Evolutionary conservation across 2,113 vertebrate species (phyloP).

Genomic region (Isurus oxyrinchus): DNA sequence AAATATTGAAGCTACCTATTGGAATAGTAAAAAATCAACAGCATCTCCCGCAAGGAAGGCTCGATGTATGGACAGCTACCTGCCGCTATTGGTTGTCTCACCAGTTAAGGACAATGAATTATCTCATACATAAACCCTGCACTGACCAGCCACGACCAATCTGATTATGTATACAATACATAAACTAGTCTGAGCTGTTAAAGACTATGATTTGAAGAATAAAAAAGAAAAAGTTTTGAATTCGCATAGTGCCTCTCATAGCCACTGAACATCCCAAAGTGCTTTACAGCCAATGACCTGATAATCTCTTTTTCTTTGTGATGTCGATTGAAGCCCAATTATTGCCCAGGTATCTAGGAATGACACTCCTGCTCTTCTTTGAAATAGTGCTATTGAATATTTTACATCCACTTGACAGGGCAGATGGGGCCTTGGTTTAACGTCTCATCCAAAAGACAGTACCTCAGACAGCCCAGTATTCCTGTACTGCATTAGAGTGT

Average conservation of each 20-base stretch:
- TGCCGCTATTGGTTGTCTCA: neutral
- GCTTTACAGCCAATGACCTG: too few species aligned
- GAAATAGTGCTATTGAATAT: neutral
- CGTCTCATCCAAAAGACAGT: neutral
- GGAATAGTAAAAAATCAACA: neutral
- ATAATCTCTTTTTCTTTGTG: neutral
- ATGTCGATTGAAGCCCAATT: neutral
- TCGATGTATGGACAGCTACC: too few species aligned
- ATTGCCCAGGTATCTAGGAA: neutral
- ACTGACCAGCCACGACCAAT: neutral
- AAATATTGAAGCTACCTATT: neutral
- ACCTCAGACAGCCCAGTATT: neutral
- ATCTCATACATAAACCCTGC: neutral
- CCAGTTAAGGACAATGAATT: neutral
- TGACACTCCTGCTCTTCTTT: neutral
- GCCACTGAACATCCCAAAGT: too few species aligned
- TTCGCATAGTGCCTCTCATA: neutral
- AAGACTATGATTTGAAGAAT: neutral
- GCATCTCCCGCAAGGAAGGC: neutral
- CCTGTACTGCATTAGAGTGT: neutral
- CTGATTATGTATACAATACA: neutral
- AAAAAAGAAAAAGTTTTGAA: neutral
- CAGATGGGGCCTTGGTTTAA: neutral
- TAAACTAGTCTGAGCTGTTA: neutral
- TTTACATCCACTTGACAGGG: neutral